Base-by-base conservation (phyloP, 2,113 vertebrate species). In the Phaetusa simplex region DNA sequence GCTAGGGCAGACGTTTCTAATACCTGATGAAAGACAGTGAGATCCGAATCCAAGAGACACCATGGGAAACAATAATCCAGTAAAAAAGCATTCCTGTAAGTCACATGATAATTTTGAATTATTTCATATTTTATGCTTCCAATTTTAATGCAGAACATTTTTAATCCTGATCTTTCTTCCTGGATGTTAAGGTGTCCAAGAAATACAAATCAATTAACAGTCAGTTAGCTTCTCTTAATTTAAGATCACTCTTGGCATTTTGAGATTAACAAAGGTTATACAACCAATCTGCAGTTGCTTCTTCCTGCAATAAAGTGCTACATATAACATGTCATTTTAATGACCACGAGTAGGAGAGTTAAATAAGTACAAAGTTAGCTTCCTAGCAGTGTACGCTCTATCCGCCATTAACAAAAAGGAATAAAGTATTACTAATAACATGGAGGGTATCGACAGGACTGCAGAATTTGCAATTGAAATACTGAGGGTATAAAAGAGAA, bases 291-390 rank as follows among this genome's bases (percentile, higher is more conserved):
- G 47, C 88, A 80, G 96, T 97, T 97, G 96, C 97, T 98, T 97
- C 97, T 94, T 97, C 97, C 97, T 98, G 98, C 96, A 94, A 96
- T 98, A 98, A 98, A 98, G 98, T 98, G 98, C 98, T 98, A 98
- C 95, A 94, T 90, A 82, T 67, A 97, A 93, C 91, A 82, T 96
- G 98, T 96, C 98, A 98, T 98, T 98, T 98, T 98, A 98, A 98
- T 98, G 98, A 98, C 98, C 96, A 97, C 93, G 88, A 97, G 94
- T 96, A 98, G 98, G 97, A 98, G 97, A 82, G 87, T 97, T 98
- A 98, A 98, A 95, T 97, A 98, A 98, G 97, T 91, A 97, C 77
- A 94, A 97, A 97, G 97, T 98, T 95, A 98, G 97, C 95, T 95
- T 98, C 96, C 98, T 97, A 97, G 97, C 96, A 96, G 94, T 79